These are phyloP conservation scores for Paramuricea clavata DNA, from an alignment of 92 coral and sea anemone genomes.

Conservation along the genomic window DNA sequence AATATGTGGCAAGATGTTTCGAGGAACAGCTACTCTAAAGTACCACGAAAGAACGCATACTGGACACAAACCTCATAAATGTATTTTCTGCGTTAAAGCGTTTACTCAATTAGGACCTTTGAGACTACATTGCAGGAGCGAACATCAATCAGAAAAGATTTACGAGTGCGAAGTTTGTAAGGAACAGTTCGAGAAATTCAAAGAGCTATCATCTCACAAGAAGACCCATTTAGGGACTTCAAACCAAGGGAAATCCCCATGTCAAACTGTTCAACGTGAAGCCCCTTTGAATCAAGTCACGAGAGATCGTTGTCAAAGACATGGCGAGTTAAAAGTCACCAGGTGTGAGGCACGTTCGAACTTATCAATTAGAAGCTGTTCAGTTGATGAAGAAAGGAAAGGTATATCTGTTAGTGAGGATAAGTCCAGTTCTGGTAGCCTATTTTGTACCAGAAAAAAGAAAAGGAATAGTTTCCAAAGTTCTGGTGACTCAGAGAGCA, in stretches of 20 bases:
- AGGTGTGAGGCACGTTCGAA: too few relatives aligned
- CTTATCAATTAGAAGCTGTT: too few relatives aligned
- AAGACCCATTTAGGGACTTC: neutral
- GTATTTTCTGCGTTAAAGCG: neutral
- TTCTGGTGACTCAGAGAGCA: too few relatives aligned
- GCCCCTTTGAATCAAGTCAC: neutral
- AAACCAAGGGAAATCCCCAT: neutral
- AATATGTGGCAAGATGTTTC: neutral
- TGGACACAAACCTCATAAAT: neutral
- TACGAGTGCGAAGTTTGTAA: neutral
- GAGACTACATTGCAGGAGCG: neutral
- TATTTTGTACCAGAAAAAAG: neutral
- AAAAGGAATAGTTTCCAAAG: neutral
- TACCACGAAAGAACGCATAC: slow-evolving; percentile 17
- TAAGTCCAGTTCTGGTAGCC: too few relatives aligned
- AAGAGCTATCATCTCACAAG: slow-evolving; percentile 1
- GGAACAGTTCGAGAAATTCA: neutral
- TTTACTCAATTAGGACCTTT: slow-evolving; percentile 8
- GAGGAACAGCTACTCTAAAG: neutral
- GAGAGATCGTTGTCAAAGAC: neutral
- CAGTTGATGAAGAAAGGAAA: neutral
- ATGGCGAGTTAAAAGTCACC: neutral
- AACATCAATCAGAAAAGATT: slow-evolving; percentile 9
- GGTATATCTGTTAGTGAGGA: too few relatives aligned
- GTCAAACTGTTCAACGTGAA: neutral